Percentiles rank a stretch among this genome's conserved stretches.
These are phyloP conservation scores for Chascanopsetta lugubris DNA, from an alignment of 2,113 vertebrate genomes.

Conservation along the genomic window DNA sequence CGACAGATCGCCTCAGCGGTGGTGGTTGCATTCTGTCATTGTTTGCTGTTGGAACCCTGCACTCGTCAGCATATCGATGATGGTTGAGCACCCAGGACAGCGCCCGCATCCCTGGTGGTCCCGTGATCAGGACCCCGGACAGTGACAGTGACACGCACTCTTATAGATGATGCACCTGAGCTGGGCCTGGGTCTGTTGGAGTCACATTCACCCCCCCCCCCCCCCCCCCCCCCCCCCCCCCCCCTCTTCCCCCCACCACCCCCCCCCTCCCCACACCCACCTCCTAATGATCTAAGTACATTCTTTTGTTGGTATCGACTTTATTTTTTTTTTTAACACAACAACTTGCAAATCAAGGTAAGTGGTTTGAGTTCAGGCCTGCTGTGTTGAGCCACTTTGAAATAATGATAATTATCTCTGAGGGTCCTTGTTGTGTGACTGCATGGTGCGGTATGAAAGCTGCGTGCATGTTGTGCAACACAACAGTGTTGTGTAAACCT, in stretches of 20 bases:
- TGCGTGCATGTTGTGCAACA: neutral
- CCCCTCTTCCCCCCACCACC: no score
- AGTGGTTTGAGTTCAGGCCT: conserved; percentile 8
- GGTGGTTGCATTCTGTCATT: conserved; percentile 41
- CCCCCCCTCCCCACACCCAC: no score
- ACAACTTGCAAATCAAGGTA: no score
- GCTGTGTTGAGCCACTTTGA: conserved; percentile 1
- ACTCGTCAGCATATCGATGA: conserved; percentile 11
- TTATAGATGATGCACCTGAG: conserved; percentile 26
- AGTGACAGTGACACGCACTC: neutral
- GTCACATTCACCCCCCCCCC: neutral
- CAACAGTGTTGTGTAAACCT: conserved; percentile 13
- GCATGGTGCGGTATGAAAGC: conserved; percentile 3
- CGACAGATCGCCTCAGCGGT: conserved; percentile 6
- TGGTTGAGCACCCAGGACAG: neutral
- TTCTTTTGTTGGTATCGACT: no score
- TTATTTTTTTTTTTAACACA: no score
- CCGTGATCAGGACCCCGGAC: conserved; percentile 30
- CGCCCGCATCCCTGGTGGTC: conserved; percentile 32
- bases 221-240: no score
- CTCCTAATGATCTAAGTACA: no score
- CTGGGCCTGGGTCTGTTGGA: neutral
- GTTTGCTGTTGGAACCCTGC: conserved; percentile 40
- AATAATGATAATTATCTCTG: conserved; percentile 19
- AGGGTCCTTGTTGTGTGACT: neutral